A percentile compares a stretch with the other conserved stretches of the same genome.
These are phyloP conservation scores for Perithous albicinctus DNA, from an alignment of 2,888 invertebrate genomes.

Conservation along the genomic window DNA sequence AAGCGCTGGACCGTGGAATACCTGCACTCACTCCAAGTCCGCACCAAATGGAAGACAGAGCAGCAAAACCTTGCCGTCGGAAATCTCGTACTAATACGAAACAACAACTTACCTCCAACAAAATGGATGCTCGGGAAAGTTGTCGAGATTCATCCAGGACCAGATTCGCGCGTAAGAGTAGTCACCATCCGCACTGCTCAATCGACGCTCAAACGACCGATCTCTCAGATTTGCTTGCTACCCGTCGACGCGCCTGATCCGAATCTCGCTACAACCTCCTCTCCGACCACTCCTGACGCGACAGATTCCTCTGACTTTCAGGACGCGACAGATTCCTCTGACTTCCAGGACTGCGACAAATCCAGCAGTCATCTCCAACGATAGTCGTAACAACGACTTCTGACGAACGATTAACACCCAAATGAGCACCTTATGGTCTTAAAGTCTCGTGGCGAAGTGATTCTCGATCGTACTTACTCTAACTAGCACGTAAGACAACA, in stretches of 20 bases:
- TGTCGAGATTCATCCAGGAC: slow-evolving; percentile 17
- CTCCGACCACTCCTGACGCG: slow-evolving; percentile 10
- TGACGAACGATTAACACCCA: neutral
- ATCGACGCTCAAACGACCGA: slow-evolving; percentile 6
- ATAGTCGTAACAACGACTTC: too few relatives aligned
- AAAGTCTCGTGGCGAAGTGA: slow-evolving; percentile 27
- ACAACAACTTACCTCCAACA: slow-evolving; percentile 21
- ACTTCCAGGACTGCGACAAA: slow-evolving; percentile 10
- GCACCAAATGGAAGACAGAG: slow-evolving; percentile 17
- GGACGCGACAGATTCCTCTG: neutral
- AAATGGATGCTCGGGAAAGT: slow-evolving; percentile 37
- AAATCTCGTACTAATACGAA: slow-evolving; percentile 14
- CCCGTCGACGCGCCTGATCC: slow-evolving; percentile 8
- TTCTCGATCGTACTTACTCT: neutral
- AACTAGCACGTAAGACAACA: neutral
- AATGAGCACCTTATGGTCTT: neutral
- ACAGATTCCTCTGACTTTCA: too few relatives aligned
- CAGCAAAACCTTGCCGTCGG: slow-evolving; percentile 16
- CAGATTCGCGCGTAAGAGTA: slow-evolving; percentile 22
- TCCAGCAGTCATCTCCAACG: too few relatives aligned
- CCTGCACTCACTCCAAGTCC: slow-evolving; percentile 1
- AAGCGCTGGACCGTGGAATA: slow-evolving; percentile 31
- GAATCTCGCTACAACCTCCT: neutral
- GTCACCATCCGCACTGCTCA: slow-evolving; percentile 13
- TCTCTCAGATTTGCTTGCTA: slow-evolving; percentile 12